phyloP scores from a whole-genome alignment of 2,113 vertebrate genomes.

The Martes martes region DNA sequence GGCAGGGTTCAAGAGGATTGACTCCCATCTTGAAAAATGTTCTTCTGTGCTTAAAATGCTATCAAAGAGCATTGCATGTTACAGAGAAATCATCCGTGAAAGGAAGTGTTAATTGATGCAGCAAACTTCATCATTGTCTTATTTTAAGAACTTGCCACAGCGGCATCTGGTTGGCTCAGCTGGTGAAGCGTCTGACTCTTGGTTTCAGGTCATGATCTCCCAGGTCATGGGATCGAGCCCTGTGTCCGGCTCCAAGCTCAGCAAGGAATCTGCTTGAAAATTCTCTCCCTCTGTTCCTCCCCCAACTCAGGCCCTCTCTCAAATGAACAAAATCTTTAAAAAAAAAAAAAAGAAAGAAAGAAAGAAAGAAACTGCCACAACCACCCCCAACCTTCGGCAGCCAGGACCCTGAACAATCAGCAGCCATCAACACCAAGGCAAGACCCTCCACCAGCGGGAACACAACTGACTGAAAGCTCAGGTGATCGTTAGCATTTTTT shows the following conservation, averaged over 20 bases:
- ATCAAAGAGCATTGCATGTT: not conserved
- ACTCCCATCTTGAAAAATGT: not conserved
- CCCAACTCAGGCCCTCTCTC: not conserved
- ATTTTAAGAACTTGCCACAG: not conserved
- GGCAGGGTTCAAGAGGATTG: not conserved
- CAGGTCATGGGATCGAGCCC: not conserved
- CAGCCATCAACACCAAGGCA: not conserved
- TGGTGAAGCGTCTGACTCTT: not conserved
- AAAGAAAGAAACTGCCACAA: not conserved
- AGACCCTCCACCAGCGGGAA: not conserved
- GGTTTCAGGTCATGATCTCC: not conserved
- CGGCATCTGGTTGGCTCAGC: not conserved
- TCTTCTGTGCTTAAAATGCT: not conserved
- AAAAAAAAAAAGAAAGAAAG: not conserved
- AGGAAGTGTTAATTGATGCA: not conserved
- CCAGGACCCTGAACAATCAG: not conserved
- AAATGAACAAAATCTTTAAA: not conserved
- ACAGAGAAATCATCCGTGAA: not conserved
- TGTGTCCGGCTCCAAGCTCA: not conserved
- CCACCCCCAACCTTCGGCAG: not conserved
- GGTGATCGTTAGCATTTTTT: not conserved
- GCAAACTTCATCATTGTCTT: not conserved
- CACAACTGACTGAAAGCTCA: not conserved
- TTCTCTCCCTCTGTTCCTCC: not conserved
- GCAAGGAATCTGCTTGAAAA: not conserved